phyloP scores from a whole-genome alignment of 2,888 invertebrate genomes.

The Catonia carolina region DNA sequence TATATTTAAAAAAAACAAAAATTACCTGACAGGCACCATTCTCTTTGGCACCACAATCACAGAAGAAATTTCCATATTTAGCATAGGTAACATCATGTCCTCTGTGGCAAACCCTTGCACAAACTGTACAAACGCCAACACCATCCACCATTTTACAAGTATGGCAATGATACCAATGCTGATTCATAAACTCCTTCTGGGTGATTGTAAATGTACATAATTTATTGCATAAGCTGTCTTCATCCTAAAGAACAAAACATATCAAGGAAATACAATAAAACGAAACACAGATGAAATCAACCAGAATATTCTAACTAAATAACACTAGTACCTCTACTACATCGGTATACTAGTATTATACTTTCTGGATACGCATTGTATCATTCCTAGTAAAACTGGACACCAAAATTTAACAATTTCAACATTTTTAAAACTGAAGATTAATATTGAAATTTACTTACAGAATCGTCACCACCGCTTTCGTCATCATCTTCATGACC shows the following conservation, averaged over 20 bases:
- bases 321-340: too few species aligned
- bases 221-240: constrained; percentile 82
- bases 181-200: constrained; percentile 96
- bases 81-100: constrained; percentile 96
- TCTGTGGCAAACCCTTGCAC: constrained; percentile 93
- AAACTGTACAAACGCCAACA: constrained; percentile 95
- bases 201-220: constrained; percentile 95
- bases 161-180: constrained; percentile 98
- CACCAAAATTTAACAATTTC: too few species aligned
- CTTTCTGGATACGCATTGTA: too few species aligned
- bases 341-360: too few species aligned
- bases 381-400: too few species aligned
- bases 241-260: constrained; percentile 67
- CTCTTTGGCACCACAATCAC: constrained; percentile 96
- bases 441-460: constrained; percentile 39
- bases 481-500: constrained; percentile 77
- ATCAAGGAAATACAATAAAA: constrained; percentile 15
- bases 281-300: neutral
- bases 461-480: constrained; percentile 86
- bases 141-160: constrained; percentile 98
- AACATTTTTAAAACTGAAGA: too few species aligned
- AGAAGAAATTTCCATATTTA: constrained; percentile 98
- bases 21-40: constrained; percentile 65
- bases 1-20: neutral
- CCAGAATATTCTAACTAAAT: neutral